Evolutionary conservation across 1,140 invertebrate genomes (phyloP).

Genomic region (Listronotus bonariensis): DNA sequence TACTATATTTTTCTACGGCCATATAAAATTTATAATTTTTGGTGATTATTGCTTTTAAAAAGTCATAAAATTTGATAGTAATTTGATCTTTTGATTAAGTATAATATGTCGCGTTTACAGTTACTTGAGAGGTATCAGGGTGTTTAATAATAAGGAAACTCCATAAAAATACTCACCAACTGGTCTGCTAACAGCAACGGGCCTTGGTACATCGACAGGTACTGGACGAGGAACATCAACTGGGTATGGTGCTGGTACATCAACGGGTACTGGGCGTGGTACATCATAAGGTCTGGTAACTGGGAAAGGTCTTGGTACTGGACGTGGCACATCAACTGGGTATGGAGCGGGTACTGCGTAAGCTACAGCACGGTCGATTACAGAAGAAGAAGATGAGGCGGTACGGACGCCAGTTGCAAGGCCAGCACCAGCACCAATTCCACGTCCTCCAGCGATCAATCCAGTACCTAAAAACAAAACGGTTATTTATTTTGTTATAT

Average conservation of each 20-base stretch:
- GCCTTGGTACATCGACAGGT: slow-evolving; percentile 38
- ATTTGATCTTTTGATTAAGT: too few relatives aligned
- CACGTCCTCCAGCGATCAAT: background rate
- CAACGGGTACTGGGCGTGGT: slow-evolving; percentile 25
- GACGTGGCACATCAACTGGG: slow-evolving; percentile 24
- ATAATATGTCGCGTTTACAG: too few relatives aligned
- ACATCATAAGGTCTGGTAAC: slow-evolving; percentile 24
- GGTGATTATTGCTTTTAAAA: too few relatives aligned
- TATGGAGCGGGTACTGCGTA: slow-evolving; percentile 21
- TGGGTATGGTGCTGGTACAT: slow-evolving; percentile 40
- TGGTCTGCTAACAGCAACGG: slow-evolving; percentile 21
- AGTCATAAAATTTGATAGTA: too few relatives aligned
- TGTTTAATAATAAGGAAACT: too few relatives aligned
- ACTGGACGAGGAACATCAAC: slow-evolving; percentile 49
- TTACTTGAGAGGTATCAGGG: too few relatives aligned
- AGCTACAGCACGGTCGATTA: slow-evolving; percentile 25
- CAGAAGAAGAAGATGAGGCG: slow-evolving; percentile 13
- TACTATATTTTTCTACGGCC: too few relatives aligned
- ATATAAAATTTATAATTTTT: too few relatives aligned
- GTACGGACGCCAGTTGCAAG: slow-evolving; percentile 19
- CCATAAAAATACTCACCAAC: slow-evolving; percentile 15
- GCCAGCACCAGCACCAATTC: slow-evolving; percentile 8
- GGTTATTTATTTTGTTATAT: too few relatives aligned
- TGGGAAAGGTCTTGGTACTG: slow-evolving; percentile 18
- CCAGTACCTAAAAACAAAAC: slow-evolving; percentile 12